phyloP scores from a whole-genome alignment of 1,140 invertebrate genomes.

The Acromyrmex charruanus region DNA sequence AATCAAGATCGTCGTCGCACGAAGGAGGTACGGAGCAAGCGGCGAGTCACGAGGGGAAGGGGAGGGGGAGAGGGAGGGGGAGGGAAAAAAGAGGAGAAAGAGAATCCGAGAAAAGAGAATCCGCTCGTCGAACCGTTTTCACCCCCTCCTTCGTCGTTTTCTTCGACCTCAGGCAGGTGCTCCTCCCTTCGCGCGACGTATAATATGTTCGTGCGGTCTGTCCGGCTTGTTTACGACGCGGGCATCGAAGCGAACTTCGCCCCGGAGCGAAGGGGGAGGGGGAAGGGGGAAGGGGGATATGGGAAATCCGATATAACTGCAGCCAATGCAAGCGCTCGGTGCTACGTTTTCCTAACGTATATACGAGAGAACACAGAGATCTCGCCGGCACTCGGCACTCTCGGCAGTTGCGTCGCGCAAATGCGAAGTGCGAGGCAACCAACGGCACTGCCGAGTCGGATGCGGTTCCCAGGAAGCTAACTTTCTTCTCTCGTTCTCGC shows the following conservation, averaged over 20 bases:
- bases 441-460: conserved; percentile 56
- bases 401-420: conserved; percentile 40
- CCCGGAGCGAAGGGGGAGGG: not conserved
- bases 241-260: conserved; percentile 80
- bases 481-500: conserved; percentile 64
- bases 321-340: conserved; percentile 64
- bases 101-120: conserved; percentile 11
- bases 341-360: conserved; percentile 53
- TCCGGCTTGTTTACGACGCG: conserved; percentile 82
- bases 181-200: conserved; percentile 59
- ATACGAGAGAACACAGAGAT: not conserved
- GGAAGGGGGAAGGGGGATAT: not conserved
- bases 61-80: not conserved
- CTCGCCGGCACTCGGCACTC: not conserved
- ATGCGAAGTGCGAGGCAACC: conserved; percentile 26
- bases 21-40: conserved; percentile 71
- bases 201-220: conserved; percentile 74
- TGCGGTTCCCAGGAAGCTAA: conserved; percentile 72
- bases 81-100: too few species aligned
- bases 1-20: conserved; percentile 66
- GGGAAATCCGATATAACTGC: conserved; percentile 79
- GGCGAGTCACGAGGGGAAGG: not conserved
- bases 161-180: conserved; percentile 51
- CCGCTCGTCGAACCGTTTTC: not conserved
- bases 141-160: conserved; percentile 5